Conservation (phyloP, 2,888 invertebrate species). For the Vandiemenella viatica region DNA sequence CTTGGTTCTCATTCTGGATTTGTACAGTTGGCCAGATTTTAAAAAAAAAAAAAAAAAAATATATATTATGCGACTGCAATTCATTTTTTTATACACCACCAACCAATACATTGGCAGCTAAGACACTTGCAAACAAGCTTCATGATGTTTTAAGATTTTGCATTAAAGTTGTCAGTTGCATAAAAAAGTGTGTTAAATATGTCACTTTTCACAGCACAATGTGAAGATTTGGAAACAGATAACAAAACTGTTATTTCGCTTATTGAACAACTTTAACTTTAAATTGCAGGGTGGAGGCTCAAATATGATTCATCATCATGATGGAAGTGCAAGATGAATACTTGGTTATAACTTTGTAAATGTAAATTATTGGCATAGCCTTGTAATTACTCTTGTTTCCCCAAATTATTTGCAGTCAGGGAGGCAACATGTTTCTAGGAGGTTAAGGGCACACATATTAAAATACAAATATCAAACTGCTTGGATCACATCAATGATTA, state of each 20-base stretch:
- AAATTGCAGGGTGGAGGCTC: neutral
- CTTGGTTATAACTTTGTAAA: no score
- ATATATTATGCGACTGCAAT: neutral
- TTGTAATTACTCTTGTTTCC: no score
- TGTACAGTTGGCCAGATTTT: neutral
- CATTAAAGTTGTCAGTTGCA: neutral
- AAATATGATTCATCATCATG: no score
- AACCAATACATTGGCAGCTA: neutral
- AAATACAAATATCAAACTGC: no score
- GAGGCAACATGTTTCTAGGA: no score
- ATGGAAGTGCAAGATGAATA: no score
- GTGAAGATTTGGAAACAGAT: neutral
- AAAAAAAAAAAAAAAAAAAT: no score
- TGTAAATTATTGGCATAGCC: no score
- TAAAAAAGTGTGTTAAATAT: neutral
- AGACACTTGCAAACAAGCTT: neutral
- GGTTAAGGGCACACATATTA: no score
- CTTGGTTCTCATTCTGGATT: neutral
- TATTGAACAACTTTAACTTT: neutral
- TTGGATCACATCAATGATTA: no score
- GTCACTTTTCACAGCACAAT: neutral
- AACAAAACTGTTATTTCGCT: neutral
- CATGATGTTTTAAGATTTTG: neutral
- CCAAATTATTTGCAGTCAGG: no score
- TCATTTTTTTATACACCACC: neutral